Evolutionary conservation across 2,113 vertebrate species (phyloP), one percentile per base, ranked within the genome.

Genomic region (Thunnus thynnus): DNA sequence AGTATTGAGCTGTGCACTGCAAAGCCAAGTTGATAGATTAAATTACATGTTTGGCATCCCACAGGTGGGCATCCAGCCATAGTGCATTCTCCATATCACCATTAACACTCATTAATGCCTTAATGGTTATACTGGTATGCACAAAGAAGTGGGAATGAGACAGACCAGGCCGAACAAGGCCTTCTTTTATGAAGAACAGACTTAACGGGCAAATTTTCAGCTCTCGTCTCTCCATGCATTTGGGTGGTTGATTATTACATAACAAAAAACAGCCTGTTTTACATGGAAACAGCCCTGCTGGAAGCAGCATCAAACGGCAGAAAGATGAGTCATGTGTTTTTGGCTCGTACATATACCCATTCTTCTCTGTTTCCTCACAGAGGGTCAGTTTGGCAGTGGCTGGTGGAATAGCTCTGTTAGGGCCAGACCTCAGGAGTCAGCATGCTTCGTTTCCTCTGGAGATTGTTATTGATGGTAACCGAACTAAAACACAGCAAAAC

Each of bases 311-410:
- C 67, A 86, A 77, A 76, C 56, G 0, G 62, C 54, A 63, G 22
- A 73, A 48, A 48, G 61, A 86, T 92, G 91, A 93, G 64, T 93
- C 93, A 92, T 89, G 10, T 64, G 77, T 84, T 91, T 92, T 85
- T 85, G 90, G 85, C 89, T 75, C 22, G 13, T n/a, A 51, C 67
- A 36, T 5, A 11, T 7, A 55, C 62, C 77, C 85, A 85, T 92
- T 92, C 89, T 88, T 86, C 68, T 69, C 78, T 52, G 61, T 80
- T 89, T 88, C 85, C 84, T 85, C 30, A 3, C 82, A 50, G 62
- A 78, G 66, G 64, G 60, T 80, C 72, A 57, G 57, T 71, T 85
- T 91, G 91, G 89, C 90, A 86, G 78, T 0, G 60, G 51, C 20
- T 73, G 67, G 52, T 84, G 90, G 86, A 92, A 88, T 54, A 64